These are phyloP conservation scores for Pantherophis vulpinus DNA, from an alignment of 2,797 vertebrate species.

Conservation along the genomic window DNA sequence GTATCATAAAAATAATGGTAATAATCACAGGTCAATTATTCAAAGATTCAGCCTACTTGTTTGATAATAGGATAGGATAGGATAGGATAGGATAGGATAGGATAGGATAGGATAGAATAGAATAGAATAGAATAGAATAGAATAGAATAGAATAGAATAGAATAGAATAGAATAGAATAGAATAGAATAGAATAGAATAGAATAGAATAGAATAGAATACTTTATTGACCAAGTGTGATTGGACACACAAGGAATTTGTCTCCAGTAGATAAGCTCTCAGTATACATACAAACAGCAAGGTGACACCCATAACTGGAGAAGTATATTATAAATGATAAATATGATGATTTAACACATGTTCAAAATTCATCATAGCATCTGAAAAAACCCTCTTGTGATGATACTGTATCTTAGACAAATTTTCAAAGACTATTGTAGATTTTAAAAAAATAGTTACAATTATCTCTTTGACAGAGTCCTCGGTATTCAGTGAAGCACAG, in stretches of 20 bases:
- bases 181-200: not conserved
- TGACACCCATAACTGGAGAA: not conserved
- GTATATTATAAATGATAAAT: not conserved
- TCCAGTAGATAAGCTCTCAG: not conserved
- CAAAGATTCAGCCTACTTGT: not conserved
- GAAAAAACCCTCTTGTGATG: rapidly evolving
- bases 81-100: no score
- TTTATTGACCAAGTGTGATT: not conserved
- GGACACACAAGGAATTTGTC: not conserved
- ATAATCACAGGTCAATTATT: not conserved
- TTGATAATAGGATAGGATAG: no score
- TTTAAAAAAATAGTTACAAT: constrained; percentile 39
- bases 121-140: no score
- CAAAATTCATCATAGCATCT: constrained; percentile 7
- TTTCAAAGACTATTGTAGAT: not conserved
- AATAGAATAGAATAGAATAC: not conserved
- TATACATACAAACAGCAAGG: not conserved
- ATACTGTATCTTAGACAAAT: not conserved
- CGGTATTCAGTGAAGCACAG: constrained; percentile 75
- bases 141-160: no score
- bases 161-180: not conserved
- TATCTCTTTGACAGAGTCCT: constrained; percentile 80
- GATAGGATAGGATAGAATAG: not conserved
- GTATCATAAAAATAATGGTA: not conserved
- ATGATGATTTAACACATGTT: not conserved